Evolutionary conservation across 2,797 vertebrate genomes (phyloP).

Genomic region (Acanthurus lineatus): DNA sequence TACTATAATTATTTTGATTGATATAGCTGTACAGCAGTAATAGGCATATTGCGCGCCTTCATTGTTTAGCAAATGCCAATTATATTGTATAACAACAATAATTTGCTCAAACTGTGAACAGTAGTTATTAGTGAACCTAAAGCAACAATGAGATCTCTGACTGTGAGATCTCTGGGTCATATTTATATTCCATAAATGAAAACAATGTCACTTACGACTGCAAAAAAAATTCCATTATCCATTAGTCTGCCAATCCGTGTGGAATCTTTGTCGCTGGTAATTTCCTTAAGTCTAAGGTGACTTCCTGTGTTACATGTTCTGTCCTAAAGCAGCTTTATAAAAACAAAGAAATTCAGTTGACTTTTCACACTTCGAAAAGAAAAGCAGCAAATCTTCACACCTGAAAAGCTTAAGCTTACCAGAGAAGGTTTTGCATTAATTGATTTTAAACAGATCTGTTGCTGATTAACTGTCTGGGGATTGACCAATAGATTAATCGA

Average conservation of each 20-base stretch:
- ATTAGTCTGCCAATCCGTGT: neutral
- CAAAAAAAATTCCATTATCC: neutral
- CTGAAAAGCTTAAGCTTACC: neutral
- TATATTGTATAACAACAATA: conserved; percentile 50
- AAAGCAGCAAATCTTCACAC: neutral
- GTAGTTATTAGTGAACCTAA: conserved; percentile 37
- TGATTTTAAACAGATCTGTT: neutral
- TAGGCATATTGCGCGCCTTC: conserved; percentile 47
- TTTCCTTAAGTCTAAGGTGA: neutral
- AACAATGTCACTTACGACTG: neutral
- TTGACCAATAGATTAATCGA: neutral
- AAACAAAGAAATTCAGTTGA: neutral
- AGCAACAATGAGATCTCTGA: conserved; percentile 37
- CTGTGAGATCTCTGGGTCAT: conserved; percentile 68
- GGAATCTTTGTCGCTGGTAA: neutral
- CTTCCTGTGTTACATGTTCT: neutral
- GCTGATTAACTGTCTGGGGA: neutral
- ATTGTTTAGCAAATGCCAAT: conserved; percentile 64
- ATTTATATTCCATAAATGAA: conserved; percentile 56
- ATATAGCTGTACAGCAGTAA: conserved; percentile 49
- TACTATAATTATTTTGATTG: conserved; percentile 57
- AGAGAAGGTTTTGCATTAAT: neutral
- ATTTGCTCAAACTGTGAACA: conserved; percentile 53
- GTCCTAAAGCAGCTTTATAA: neutral
- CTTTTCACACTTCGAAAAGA: neutral